Conservation (phyloP, 2,113 vertebrate species). For the Alexandromys fortis region DNA sequence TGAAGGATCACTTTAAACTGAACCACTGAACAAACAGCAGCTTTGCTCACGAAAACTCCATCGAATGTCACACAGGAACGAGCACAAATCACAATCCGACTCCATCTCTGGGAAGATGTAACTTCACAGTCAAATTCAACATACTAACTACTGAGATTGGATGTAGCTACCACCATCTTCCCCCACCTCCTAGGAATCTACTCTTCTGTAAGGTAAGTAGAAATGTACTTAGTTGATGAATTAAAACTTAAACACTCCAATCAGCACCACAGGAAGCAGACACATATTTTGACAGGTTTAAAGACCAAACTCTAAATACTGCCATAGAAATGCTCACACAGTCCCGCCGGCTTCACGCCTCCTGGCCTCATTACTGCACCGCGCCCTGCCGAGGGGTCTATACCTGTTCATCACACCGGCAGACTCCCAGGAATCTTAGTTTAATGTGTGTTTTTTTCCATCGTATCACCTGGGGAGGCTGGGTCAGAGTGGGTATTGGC, state of each 20-base stretch:
- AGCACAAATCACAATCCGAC: neutral
- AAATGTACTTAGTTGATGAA: constrained; percentile 14
- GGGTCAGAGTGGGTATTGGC: neutral
- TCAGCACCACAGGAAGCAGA: constrained; percentile 13
- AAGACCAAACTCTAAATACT: constrained; percentile 42
- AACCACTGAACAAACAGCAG: neutral
- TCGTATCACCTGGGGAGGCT: neutral
- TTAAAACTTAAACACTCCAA: constrained; percentile 9
- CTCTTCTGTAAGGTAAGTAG: neutral
- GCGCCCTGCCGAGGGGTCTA: neutral
- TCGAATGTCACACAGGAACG: constrained; percentile 30
- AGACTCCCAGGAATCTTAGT: neutral
- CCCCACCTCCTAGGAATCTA: neutral
- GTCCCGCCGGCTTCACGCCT: neutral
- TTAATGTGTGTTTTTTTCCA: neutral
- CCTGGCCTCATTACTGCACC: neutral
- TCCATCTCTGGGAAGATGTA: constrained; percentile 16
- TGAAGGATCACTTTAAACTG: constrained; percentile 19
- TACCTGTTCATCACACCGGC: neutral
- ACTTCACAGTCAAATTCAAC: neutral
- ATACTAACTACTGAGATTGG: neutral
- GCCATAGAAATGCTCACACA: neutral
- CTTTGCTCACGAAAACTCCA: neutral
- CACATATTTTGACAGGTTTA: constrained; percentile 52
- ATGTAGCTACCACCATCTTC: neutral